phyloP scores from a whole-genome alignment of 1,140 invertebrate genomes.

The Uloborus diversus region DNA sequence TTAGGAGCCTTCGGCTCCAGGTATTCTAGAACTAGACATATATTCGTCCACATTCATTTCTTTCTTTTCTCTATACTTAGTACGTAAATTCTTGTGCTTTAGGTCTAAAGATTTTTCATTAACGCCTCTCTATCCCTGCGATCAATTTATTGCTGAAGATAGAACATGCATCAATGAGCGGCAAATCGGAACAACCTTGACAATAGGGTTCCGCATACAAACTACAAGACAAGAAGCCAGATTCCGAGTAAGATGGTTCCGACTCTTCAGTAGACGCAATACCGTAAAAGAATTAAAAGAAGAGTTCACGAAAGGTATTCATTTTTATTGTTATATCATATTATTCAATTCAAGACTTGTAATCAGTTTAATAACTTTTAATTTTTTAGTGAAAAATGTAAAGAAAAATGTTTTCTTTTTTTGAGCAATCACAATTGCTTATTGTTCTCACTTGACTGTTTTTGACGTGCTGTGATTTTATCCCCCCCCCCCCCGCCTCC shows the following conservation, averaged over 20 bases:
- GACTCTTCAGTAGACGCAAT: background rate
- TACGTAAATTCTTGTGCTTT: no score
- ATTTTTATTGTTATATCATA: background rate
- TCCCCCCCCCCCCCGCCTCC: no score
- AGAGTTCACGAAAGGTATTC: conserved; percentile 5
- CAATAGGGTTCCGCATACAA: background rate
- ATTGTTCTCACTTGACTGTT: no score
- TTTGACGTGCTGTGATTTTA: no score
- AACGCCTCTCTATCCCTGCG: conserved; percentile 19
- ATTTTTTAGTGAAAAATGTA: background rate
- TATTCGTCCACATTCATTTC: no score
- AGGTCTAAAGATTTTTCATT: no score
- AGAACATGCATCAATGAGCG: conserved; percentile 1
- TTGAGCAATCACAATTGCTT: no score
- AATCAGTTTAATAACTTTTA: background rate
- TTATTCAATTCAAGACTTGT: background rate
- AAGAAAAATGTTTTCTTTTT: no score
- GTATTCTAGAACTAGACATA: no score
- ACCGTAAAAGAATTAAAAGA: background rate
- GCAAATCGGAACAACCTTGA: conserved; percentile 10
- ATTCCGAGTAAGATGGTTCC: background rate
- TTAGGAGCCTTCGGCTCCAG: no score
- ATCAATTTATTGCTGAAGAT: background rate
- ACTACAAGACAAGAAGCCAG: background rate
- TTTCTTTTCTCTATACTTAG: no score